Base-by-base conservation (phyloP, 2,113 vertebrate genomes). In the Malurus cyaneus region DNA sequence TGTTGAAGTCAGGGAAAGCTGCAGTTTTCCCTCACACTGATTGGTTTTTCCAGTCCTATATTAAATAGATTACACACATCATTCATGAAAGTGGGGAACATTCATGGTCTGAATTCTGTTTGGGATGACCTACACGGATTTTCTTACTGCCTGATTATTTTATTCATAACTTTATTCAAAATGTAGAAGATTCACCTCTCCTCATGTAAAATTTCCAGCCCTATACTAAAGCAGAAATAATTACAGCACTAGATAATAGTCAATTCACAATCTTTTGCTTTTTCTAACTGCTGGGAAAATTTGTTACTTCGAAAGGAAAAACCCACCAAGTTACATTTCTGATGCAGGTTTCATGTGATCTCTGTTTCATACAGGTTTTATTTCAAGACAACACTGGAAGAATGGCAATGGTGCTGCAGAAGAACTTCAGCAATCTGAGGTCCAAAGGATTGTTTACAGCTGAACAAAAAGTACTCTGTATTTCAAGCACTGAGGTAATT, bases 281-380 rank as follows among this genome's bases (percentile, higher is more conserved):
- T 72, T 80, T 88, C 21, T 56, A 25, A 46, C 6, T 59, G 39
- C 32, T 26, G 12, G 11, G 19, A 70, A 6, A 1, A 13, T 54
- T 80, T 80, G 29, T 36, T 89, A 28, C 21, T 91, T 47, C 67
- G 41, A 93, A 74, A 73, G 25, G 21, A 59, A 91, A 88, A 83
- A 5, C 9, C 5, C 21, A 52, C 6, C 8, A 46, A 29, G 4
- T 69, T 73, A 11, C 29, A 36, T 49, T 94, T 84, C 42, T 78
- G 56, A 50, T 34, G 9, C 29, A 44, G 8, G 11, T 32, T 95
- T 72, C 47, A n/a, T 39, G 17, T 61, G 29, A 18, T 23, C 25
- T 74, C 46, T 86, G 39, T 53, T 81, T 80, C 29, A 66, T 73
- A 31, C 32, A 86, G 12, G 24, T 53, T 60, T 89, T 59, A 41